Conservation (phyloP, 1,140 invertebrate genomes). For the Pachypsylla venusta region DNA sequence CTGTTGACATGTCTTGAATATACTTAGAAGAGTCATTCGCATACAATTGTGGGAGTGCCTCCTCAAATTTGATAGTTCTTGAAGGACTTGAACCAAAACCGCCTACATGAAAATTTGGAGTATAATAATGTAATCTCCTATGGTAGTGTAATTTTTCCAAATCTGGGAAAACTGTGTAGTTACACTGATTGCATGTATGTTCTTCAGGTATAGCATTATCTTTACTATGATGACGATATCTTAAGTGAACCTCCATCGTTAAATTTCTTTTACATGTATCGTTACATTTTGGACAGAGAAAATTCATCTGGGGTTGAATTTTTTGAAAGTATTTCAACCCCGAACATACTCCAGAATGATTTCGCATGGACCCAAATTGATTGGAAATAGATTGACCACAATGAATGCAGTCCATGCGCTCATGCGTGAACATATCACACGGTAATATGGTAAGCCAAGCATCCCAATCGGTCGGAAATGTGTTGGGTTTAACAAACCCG, state of each 20-base stretch:
- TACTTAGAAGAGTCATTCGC: not conserved
- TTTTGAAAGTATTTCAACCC: not conserved
- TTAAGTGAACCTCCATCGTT: not conserved
- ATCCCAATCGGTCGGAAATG: slow-evolving; percentile 5
- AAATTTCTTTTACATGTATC: slow-evolving; percentile 4
- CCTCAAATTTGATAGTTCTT: not conserved
- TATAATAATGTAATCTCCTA: not conserved
- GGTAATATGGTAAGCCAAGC: not conserved
- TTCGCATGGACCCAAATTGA: not conserved
- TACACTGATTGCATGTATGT: not conserved
- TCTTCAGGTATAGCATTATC: not conserved
- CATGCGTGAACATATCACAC: not conserved
- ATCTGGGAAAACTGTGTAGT: slow-evolving; percentile 4
- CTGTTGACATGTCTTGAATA: slow-evolving; percentile 1
- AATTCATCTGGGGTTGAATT: not conserved
- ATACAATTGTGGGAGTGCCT: not conserved
- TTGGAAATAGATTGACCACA: not conserved
- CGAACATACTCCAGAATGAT: not conserved
- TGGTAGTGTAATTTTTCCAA: not conserved
- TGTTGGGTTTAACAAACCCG: not conserved
- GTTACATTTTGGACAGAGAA: slow-evolving; percentile 7
- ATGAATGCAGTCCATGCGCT: not conserved
- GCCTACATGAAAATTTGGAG: not conserved
- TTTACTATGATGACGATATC: not conserved
- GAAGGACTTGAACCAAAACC: not conserved